Conservation (phyloP, 2,888 invertebrate species). For the Apotomis capreana region DNA sequence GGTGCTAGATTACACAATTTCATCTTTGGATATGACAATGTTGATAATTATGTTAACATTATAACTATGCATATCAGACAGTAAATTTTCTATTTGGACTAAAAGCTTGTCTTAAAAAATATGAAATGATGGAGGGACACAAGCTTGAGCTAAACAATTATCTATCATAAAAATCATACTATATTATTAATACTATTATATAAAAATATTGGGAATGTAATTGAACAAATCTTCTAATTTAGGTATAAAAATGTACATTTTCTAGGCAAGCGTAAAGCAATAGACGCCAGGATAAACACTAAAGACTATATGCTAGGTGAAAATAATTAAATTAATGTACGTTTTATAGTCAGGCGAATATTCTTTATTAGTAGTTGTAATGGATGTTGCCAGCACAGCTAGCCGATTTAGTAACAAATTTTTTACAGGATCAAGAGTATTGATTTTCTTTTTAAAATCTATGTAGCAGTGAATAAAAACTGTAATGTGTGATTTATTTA, state of each 20-base stretch:
- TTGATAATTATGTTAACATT: constrained; percentile 17
- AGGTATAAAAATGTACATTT: constrained; percentile 23
- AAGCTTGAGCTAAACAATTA: constrained; percentile 50
- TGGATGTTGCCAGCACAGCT: constrained; percentile 7
- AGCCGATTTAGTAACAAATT: background rate
- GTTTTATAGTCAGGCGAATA: background rate
- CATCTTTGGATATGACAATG: constrained; percentile 34
- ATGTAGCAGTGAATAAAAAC: no score
- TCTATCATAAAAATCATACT: constrained; percentile 17
- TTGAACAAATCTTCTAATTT: constrained; percentile 18
- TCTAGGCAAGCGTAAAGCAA: constrained; percentile 23
- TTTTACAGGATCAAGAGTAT: background rate
- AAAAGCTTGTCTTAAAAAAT: constrained; percentile 14
- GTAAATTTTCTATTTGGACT: constrained; percentile 2
- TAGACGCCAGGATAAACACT: constrained; percentile 6
- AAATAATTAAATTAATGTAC: background rate
- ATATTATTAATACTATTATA: constrained; percentile 31
- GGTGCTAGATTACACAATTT: constrained; percentile 30
- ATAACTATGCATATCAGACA: background rate
- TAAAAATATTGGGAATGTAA: constrained; percentile 39
- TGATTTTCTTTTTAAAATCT: no score
- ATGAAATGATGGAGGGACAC: constrained; percentile 49
- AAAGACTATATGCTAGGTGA: background rate
- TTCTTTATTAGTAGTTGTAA: constrained; percentile 1
- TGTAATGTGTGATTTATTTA: no score